Percentiles rank a stretch among this genome's conserved stretches.
These are phyloP conservation scores for Amphipoea oculea DNA, from an alignment of 2,888 invertebrate genomes.

Conservation along the genomic window DNA sequence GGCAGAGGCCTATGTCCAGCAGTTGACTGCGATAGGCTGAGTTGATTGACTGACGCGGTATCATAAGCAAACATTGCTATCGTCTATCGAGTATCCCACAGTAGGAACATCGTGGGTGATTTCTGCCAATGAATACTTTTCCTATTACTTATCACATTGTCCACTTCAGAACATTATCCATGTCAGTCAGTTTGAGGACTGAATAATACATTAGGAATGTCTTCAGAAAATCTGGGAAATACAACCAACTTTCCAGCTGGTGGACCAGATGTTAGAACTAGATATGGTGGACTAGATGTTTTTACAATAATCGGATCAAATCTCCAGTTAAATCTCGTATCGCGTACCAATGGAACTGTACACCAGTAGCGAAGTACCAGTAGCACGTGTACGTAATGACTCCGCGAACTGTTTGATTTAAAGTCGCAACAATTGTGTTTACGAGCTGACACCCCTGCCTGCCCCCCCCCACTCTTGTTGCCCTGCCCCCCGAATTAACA, in stretches of 20 bases:
- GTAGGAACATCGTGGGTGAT: neutral
- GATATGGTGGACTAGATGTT: too few species aligned
- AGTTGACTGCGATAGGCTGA: too few species aligned
- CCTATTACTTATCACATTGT: neutral
- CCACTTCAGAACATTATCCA: neutral
- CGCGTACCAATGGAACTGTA: constrained; percentile 67
- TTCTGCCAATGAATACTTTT: neutral
- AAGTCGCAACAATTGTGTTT: constrained; percentile 89
- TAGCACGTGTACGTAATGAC: constrained; percentile 89
- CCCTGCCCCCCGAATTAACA: constrained; percentile 60
- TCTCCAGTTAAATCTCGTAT: constrained; percentile 46
- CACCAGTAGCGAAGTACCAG: constrained; percentile 71
- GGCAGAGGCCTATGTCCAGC: too few species aligned
- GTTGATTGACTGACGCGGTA: too few species aligned
- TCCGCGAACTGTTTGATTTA: constrained; percentile 89
- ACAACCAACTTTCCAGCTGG: neutral
- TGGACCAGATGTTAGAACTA: neutral
- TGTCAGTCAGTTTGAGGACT: neutral
- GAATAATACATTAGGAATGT: neutral
- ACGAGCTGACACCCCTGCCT: constrained; percentile 68
- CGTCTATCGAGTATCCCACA: neutral
- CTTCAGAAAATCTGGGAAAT: neutral
- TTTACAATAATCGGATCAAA: neutral
- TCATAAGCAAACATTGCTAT: neutral
- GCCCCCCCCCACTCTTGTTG: constrained; percentile 24